Base-by-base conservation (phyloP, 2,888 invertebrate genomes). In the Hyppa rectilinea region DNA sequence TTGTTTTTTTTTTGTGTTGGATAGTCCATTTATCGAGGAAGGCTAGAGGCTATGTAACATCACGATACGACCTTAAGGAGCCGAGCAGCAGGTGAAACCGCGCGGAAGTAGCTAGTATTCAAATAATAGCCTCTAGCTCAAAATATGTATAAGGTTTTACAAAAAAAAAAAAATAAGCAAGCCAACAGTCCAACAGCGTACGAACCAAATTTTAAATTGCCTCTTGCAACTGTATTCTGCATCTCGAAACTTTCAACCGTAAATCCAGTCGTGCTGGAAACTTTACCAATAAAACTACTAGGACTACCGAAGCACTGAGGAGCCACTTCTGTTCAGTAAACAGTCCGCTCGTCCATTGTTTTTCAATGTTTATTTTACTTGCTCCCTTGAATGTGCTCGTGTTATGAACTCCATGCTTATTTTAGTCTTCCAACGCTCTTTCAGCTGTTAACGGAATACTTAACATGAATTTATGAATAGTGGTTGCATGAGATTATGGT, bases 381-480 rank as follows among this genome's bases (percentile, higher is more conserved):
- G 40, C 67, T 49, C 61, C 67, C 71, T 74, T 58, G 26, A 63
- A 50, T 62, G 49, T 60, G 55, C 64, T 45, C 58, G 71, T 62
- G 62, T 75, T 83, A 85, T 80, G 63, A 50, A 55, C 69, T 72
- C 38, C 6, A 14, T 67, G 73, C 58, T 79, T 74, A 75, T 71
- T 71, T 63, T 71, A 56, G 56, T 52, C 61, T 55, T 47, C 63
- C 55, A 61, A 72, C 29, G 60, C 74, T 74, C 71, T 61, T 78
- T 66, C 69, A 76, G 68, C 80, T 78, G 83, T 80, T 80, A 78
- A 71, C 81, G 50, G 29, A 67, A 75, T 69, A 76, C 75, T 84
- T 77, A 80, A 70, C 63, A 78, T 82, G 71, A 81, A 83, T 55
- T 75, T 85, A 82, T 79, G 78, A 75, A 81, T 87, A 82, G 77